These are phyloP conservation scores for Tachystola acroxantha DNA, from an alignment of 2,888 invertebrate genomes.

Conservation along the genomic window DNA sequence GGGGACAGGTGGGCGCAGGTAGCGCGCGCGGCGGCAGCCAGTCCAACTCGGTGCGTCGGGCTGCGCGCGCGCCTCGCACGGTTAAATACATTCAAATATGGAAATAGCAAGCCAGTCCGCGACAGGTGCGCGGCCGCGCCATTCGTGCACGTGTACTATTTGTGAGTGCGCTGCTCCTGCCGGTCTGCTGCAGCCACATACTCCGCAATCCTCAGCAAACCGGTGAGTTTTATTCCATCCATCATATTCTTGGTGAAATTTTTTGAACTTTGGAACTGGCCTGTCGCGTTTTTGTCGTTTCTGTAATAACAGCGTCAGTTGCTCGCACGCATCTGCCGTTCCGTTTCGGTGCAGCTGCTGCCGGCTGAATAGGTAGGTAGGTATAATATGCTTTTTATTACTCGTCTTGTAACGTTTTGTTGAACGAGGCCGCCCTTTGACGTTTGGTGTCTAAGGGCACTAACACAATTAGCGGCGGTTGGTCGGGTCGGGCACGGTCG, in stretches of 20 bases:
- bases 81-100: conserved; percentile 55
- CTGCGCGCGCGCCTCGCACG: conserved; percentile 69
- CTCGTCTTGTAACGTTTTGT: conserved; percentile 37
- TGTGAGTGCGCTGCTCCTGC: conserved; percentile 69
- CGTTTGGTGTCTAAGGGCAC: conserved; percentile 38
- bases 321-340: conserved; percentile 68
- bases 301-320: conserved; percentile 50
- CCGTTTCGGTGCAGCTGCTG: conserved; percentile 66
- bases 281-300: conserved; percentile 49
- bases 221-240: conserved; percentile 49
- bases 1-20: conserved; percentile 75
- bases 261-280: conserved; percentile 34
- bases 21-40: conserved; percentile 64
- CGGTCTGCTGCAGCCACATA: conserved; percentile 43
- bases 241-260: conserved; percentile 29
- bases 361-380: conserved; percentile 53
- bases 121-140: conserved; percentile 73
- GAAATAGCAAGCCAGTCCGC: conserved; percentile 72
- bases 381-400: conserved; percentile 48
- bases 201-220: conserved; percentile 23
- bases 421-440: conserved; percentile 46
- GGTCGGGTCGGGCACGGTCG: conserved; percentile 26
- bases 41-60: conserved; percentile 64
- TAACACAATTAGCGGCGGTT: conserved; percentile 42
- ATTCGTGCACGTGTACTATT: conserved; percentile 75